Evolutionary conservation across 2,888 invertebrate genomes (phyloP), one percentile per base, ranked within the genome.

Genomic region (Iselma pallidipennis): DNA sequence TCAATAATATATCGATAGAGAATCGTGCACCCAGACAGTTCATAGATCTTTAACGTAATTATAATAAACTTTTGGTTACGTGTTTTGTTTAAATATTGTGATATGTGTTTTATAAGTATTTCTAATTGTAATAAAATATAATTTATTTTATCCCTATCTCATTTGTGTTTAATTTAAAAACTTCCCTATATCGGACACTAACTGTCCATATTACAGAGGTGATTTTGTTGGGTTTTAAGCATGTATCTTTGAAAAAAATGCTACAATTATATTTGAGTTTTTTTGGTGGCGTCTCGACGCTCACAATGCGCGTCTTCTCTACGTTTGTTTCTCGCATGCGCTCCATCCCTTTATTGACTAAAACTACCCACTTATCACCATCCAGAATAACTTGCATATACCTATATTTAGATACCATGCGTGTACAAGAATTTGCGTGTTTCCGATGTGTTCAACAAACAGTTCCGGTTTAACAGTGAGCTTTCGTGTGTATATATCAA

Each of bases 351-450:
- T 45, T 45, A 45, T 45, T 23, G 45, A 45, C 45, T 23, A 23
- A 45, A 45, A 45, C 37, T 19, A 37, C 37, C 37, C 37, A 16
- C 37, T 16, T 16, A 37, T n/a, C n/a, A n/a, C n/a, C n/a, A n/a
- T n/a, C n/a, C n/a, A n/a, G n/a, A n/a, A n/a, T n/a, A n/a, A n/a
- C n/a, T n/a, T n/a, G n/a, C n/a, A n/a, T 51, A 45, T 60, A 60
- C 55, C 5, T 25, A 25, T 4, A 37, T 31, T 54, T 54, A 55
- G 49, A 56, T 55, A 59, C 62, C 62, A 57, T 62, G 61, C 67
- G 67, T 63, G 67, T 31, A 28, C 55, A 59, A 2, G 52, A 56
- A 63, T 54, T 63, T 58, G 67, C 67, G 67, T 67, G 67, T 54
- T 60, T 48, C 37, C 50, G 31, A 25, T 61, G 45, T 45, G 54